phyloP scores from a whole-genome alignment of 2,113 vertebrate genomes.

The Meriones unguiculatus region DNA sequence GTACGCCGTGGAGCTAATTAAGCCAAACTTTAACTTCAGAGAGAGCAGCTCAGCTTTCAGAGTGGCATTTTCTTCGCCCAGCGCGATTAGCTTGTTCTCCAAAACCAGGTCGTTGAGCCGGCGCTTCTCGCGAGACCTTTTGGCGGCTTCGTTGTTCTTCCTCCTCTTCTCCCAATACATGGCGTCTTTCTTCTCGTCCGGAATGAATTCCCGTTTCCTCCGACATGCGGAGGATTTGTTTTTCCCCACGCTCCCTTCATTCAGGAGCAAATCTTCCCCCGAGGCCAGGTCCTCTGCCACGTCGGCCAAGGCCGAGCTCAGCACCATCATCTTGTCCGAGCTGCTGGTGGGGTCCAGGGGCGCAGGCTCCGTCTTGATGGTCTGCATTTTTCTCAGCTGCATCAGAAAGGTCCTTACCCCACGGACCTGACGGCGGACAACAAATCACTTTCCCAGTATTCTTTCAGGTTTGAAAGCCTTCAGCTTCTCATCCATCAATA shows the following conservation, averaged over 20 bases:
- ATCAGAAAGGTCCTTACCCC: slow-evolving; percentile 83
- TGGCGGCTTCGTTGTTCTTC: slow-evolving; percentile 98
- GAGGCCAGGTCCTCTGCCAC: slow-evolving; percentile 86
- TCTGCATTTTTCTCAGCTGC: slow-evolving; percentile 95
- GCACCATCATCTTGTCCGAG: slow-evolving; percentile 90
- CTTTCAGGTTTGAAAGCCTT: slow-evolving; percentile 62
- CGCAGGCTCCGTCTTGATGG: slow-evolving; percentile 93
- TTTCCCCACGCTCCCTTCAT: slow-evolving; percentile 86
- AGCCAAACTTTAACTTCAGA: slow-evolving; percentile 95
- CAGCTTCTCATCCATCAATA: slow-evolving; percentile 82
- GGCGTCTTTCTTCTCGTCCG: slow-evolving; percentile 97
- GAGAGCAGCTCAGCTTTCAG: slow-evolving; percentile 95
- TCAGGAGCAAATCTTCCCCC: slow-evolving; percentile 87
- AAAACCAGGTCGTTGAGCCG: slow-evolving; percentile 97
- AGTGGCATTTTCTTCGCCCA: slow-evolving; percentile 96
- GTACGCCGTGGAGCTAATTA: slow-evolving; percentile 93
- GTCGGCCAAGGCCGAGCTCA: slow-evolving; percentile 90
- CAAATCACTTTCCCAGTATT: slow-evolving; percentile 61
- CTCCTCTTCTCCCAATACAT: slow-evolving; percentile 97
- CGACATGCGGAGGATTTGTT: slow-evolving; percentile 90
- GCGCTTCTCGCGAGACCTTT: slow-evolving; percentile 96
- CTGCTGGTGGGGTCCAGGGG: slow-evolving; percentile 86
- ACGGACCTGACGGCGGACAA: slow-evolving; percentile 23
- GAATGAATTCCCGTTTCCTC: slow-evolving; percentile 97
- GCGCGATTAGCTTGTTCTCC: slow-evolving; percentile 96